Base-by-base conservation (phyloP, 2,113 vertebrate genomes). In the Scolopax mira region DNA sequence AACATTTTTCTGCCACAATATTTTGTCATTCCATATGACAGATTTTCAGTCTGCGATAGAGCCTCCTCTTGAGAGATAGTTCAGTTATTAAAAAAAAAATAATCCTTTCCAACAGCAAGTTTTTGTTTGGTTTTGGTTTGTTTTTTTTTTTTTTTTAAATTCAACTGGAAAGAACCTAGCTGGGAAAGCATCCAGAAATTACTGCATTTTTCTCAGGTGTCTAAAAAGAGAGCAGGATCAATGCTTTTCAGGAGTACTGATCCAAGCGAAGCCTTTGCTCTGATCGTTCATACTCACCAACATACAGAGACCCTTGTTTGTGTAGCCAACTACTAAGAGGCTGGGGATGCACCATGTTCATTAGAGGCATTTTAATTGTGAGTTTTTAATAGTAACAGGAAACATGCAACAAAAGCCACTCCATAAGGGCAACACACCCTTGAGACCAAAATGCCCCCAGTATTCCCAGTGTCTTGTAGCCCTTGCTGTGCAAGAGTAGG, bases 381-480 rank as follows among this genome's bases (percentile, higher is more conserved):
- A 88, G 15, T 5, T 74, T 65, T 78, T 39, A 79, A 22, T 1
- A 79, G n/a, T 0, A 39, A 30, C 44, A 69, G 52, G 22, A 60
- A 62, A 65, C 0, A 0, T 30, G 58, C 49, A 58, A 10, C 24
- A 18, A 73, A 72, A 94, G 31, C 24, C 57, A 74, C 19, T 41
- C 54, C 4, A 0, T 2, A 30, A 51, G 65, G 77, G 60, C 73
- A 94, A 4, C 28, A 2, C 7, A 35, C 27, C 83, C 83, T 28
- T 19, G 61, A 72, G 46, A 8, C 44, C 35, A 9, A 14, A 54
- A 69, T 5, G 11, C 39, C 49, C 33, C 30, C 12, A 2, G 39
- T 28, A 15, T 3, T 22, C 86, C 13, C 18, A 13, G 5, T 1
- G 0, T 4, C 55, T 18, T 0, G 0, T 13, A 44, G 92, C n/a